Base-by-base conservation (phyloP, 2,113 vertebrate species). In the Dasyprocta punctata region DNA sequence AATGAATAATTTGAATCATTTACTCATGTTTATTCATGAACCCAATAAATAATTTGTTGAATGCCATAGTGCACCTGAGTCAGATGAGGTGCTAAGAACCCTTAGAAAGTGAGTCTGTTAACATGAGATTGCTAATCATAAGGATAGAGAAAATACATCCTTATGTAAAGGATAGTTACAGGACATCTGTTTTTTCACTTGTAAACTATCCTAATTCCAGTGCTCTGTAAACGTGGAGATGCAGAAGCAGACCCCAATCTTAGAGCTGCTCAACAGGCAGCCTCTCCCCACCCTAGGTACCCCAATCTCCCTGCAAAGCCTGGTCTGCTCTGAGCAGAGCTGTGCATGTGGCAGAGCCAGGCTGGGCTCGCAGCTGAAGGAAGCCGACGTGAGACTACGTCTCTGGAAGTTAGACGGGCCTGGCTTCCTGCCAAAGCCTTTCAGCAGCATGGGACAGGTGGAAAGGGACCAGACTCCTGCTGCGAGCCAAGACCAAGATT, bases 361-460 rank as follows among this genome's bases (percentile, higher is more conserved):
- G 54, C 13, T 81, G 80, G 89, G 81, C 69, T n/a, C 36, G 6
- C 81, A 84, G n/a, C 3, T 89, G 65, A 90, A 90, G 83, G 41
- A 88, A 95, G 71, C 58, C 73, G 81, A 52, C 10, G 49, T 41
- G 65, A 81, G 41, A 54, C 14, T 54, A 44, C 86, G 69, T 71
- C 93, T 54, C 8, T 96, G 78, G 26, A 63, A 93, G 75, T 92
- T 84, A 93, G n/a, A 82, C 49, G 90, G 77, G 49, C 33, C 75
- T 92, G 77, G 69, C 87, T 97, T 84, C 63, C 75, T 96, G 92
- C 96, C 95, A 95, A 65, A 88, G 92, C 9, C 52, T 96, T 78
- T 95, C 90, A 75, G 60, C 67, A 88, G 75, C 85, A 91, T 56
- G 63, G 85, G 33, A 75, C 95, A 97, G 96, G 98, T 97, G 85